A percentile compares a stretch with the other conserved stretches of the same genome.
These are phyloP conservation scores for Epirrita christyi DNA, from an alignment of 2,888 invertebrate genomes.

Conservation along the genomic window DNA sequence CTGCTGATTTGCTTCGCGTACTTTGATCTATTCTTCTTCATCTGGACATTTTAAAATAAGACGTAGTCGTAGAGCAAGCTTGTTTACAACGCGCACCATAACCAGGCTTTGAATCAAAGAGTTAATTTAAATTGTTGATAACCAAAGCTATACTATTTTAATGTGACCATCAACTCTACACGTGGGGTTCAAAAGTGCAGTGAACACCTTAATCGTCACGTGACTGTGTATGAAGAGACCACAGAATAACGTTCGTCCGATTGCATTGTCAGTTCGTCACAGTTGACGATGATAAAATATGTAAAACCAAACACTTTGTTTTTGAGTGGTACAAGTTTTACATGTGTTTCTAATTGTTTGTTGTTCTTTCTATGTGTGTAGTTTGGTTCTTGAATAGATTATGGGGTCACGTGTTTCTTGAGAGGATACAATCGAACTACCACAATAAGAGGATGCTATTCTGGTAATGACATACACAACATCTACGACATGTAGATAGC, in stretches of 20 bases:
- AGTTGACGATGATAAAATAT: conserved; percentile 13
- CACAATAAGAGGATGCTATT: too few species aligned
- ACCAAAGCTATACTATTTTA: neutral
- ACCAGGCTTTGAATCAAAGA: neutral
- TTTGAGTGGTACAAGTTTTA: neutral
- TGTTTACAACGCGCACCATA: neutral
- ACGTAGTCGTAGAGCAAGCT: conserved; percentile 1
- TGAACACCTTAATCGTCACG: conserved; percentile 10
- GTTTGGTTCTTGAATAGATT: neutral
- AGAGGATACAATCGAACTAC: neutral
- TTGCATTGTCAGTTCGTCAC: conserved; percentile 10
- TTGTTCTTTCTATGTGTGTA: neutral
- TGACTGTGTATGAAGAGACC: conserved; percentile 13
- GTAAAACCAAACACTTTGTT: conserved; percentile 22
- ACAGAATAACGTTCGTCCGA: neutral
- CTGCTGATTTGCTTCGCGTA: conserved; percentile 3
- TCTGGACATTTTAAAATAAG: neutral
- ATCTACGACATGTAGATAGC: too few species aligned
- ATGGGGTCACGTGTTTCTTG: neutral
- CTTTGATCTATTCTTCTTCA: conserved; percentile 2
- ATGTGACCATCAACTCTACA: conserved; percentile 1
- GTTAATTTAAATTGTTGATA: neutral
- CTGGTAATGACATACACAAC: too few species aligned
- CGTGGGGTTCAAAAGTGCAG: conserved; percentile 15
- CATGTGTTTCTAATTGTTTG: neutral